Conservation (phyloP, 2,113 vertebrate genomes). For the Arizona elegans region DNA sequence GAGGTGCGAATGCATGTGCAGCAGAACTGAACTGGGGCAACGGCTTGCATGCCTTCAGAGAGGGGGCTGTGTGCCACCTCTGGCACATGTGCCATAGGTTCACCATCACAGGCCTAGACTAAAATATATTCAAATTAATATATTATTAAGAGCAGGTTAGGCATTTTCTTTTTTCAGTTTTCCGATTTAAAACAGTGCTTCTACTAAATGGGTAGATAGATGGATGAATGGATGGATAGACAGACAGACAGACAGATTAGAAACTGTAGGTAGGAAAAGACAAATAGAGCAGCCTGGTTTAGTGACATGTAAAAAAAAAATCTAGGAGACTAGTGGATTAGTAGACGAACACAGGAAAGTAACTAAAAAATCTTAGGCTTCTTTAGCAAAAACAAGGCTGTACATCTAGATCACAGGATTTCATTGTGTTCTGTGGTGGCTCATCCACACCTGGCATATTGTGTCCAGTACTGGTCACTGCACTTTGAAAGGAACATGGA, state of each 20-base stretch:
- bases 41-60: no score
- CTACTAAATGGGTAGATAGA: not conserved
- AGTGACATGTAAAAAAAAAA: not conserved
- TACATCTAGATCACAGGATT: not conserved
- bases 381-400: not conserved
- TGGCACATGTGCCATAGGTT: no score
- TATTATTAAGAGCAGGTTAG: not conserved
- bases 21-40: no score
- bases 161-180: not conserved
- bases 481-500: not conserved
- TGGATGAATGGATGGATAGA: accelerated
- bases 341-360: not conserved
- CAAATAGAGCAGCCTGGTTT: not conserved
- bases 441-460: not conserved
- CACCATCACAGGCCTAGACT: not conserved
- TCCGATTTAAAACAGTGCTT: not conserved
- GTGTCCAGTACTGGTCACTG: not conserved
- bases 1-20: no score
- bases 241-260: not conserved
- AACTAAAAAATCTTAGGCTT: not conserved
- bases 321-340: not conserved
- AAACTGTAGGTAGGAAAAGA: not conserved
- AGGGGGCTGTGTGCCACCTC: no score
- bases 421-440: not conserved
- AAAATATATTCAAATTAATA: not conserved